Percentiles rank a stretch among this genome's conserved stretches.
These are phyloP conservation scores for Chrysomela aeneicollis DNA, from an alignment of 2,888 invertebrate genomes.

Conservation along the genomic window DNA sequence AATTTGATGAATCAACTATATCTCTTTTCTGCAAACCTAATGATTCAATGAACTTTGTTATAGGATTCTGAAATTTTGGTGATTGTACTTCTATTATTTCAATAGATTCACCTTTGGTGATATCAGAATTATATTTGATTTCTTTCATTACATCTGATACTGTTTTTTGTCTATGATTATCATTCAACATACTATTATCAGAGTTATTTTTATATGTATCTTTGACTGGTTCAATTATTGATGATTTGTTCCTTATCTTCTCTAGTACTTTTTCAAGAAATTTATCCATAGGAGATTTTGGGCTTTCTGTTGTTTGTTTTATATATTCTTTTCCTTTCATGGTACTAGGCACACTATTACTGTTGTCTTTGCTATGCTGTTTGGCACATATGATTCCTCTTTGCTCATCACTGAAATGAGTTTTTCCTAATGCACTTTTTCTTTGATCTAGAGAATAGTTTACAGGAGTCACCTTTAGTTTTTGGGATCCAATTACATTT, in stretches of 20 bases:
- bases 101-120: background rate
- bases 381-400: background rate
- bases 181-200: too few species aligned
- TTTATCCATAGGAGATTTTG: constrained; percentile 5
- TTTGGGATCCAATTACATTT: background rate
- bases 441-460: background rate
- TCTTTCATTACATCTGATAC: background rate
- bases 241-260: background rate
- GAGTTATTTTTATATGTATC: background rate
- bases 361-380: background rate
- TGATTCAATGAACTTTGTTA: background rate
- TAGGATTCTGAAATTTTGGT: background rate
- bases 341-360: constrained; percentile 6
- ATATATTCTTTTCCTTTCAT: background rate
- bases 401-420: background rate
- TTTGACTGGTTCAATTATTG: background rate
- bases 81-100: background rate
- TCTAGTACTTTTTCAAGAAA: background rate
- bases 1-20: background rate
- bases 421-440: constrained; percentile 2
- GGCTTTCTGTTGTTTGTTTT: background rate
- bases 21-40: background rate
- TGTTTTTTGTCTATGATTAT: background rate
- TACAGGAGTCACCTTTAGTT: background rate
- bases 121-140: background rate